A percentile compares a stretch with the other conserved stretches of the same genome.
phyloP scores from a whole-genome alignment of 2,797 vertebrate species.

The Rhadinocentrus ornatus region DNA sequence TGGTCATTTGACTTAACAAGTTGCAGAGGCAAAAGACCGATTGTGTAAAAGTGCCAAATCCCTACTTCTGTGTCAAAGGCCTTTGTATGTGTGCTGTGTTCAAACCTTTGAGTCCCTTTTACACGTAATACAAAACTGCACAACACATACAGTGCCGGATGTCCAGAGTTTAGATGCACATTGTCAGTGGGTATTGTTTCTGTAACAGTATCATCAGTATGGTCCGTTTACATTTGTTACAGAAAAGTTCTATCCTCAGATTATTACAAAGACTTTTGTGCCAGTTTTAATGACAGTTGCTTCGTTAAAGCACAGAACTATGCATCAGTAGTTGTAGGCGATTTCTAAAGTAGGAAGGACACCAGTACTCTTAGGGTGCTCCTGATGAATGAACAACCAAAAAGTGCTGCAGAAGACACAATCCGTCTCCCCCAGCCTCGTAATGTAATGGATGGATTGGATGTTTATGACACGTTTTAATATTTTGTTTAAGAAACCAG shows the following conservation, averaged over 20 bases:
- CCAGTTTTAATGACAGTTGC: slow-evolving; percentile 52
- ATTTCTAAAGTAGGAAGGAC: slow-evolving; percentile 38
- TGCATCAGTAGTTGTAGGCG: slow-evolving; percentile 73
- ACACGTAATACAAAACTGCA: slow-evolving; percentile 22
- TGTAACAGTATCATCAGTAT: slow-evolving; percentile 45
- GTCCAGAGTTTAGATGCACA: slow-evolving; percentile 34
- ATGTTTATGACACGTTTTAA: slow-evolving; percentile 53
- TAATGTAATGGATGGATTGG: slow-evolving; percentile 64
- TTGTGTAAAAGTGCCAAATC: slow-evolving; percentile 71
- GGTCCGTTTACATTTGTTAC: slow-evolving; percentile 68
- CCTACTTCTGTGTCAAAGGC: slow-evolving; percentile 43
- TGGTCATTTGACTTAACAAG: slow-evolving; percentile 15
- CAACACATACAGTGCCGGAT: slow-evolving; percentile 21
- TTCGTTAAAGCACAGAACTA: slow-evolving; percentile 72
- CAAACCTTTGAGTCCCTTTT: slow-evolving; percentile 36
- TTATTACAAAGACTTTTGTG: slow-evolving; percentile 43
- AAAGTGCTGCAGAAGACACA: slow-evolving; percentile 73
- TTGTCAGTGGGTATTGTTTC: slow-evolving; percentile 48
- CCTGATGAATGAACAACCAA: slow-evolving; percentile 72
- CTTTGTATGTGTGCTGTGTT: slow-evolving; percentile 59
- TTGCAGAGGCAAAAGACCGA: slow-evolving; percentile 34
- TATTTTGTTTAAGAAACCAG: slow-evolving; percentile 58
- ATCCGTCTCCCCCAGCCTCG: slow-evolving; percentile 48
- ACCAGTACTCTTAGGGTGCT: slow-evolving; percentile 36
- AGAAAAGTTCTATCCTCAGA: slow-evolving; percentile 37